Evolutionary conservation across 2,797 vertebrate genomes (phyloP).

Genomic region (Micropoecilia bifurca): DNA sequence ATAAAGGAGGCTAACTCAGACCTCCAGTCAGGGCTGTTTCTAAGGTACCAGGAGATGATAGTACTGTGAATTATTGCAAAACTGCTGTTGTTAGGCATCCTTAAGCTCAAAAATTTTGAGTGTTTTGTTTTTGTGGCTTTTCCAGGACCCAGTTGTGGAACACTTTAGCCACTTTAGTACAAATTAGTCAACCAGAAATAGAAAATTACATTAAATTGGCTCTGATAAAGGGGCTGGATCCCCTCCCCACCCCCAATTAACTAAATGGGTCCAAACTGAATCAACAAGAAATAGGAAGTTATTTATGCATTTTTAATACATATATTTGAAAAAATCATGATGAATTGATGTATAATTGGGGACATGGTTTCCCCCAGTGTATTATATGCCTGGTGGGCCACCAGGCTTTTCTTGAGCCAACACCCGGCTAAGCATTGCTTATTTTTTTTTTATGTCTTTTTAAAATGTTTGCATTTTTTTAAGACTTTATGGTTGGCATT

Average conservation of each 20-base stretch:
- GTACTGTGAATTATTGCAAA: neutral
- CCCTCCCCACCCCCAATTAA: neutral
- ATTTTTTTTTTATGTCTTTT: too few relatives aligned
- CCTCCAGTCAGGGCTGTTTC: neutral
- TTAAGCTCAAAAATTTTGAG: neutral
- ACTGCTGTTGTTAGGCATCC: neutral
- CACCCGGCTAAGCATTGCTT: too few relatives aligned
- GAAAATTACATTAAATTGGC: neutral
- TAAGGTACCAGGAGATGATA: neutral
- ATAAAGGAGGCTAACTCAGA: neutral
- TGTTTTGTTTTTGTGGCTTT: neutral
- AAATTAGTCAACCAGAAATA: neutral
- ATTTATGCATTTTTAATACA: neutral
- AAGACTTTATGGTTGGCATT: too few relatives aligned
- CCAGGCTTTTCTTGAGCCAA: too few relatives aligned
- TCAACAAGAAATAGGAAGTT: neutral
- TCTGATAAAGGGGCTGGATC: neutral
- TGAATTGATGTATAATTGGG: neutral
- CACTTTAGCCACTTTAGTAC: neutral
- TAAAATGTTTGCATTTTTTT: too few relatives aligned
- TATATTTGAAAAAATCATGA: neutral
- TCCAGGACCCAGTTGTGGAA: neutral
- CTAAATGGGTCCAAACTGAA: neutral
- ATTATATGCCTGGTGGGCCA: too few relatives aligned
- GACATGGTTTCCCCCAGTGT: neutral